Conservation (phyloP, 2,797 vertebrate genomes). For the Trematomus bernacchii region DNA sequence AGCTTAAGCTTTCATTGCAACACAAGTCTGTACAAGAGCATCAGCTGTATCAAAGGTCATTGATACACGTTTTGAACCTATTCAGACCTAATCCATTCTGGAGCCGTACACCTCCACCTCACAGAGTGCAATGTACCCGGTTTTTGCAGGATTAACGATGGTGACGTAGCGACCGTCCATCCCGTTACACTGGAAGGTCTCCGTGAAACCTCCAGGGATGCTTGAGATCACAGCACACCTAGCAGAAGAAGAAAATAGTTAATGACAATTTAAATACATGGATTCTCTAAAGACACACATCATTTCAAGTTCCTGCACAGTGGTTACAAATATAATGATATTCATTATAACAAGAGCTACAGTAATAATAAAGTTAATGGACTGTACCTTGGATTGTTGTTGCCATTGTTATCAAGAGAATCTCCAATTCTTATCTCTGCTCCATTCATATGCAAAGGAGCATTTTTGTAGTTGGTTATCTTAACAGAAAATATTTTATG, state of each 20-base stretch:
- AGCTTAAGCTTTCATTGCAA: too few relatives aligned
- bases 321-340: too few relatives aligned
- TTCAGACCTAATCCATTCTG: too few relatives aligned
- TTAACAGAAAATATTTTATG: too few relatives aligned
- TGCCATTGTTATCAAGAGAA: slow-evolving; percentile 55
- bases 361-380: not conserved
- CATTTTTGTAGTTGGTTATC: too few relatives aligned
- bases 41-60: too few relatives aligned
- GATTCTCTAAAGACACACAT: too few relatives aligned
- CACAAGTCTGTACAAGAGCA: too few relatives aligned
- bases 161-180: slow-evolving; percentile 59
- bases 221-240: slow-evolving; percentile 46
- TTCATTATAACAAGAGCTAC: not conserved
- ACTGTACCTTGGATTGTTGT: slow-evolving; percentile 59
- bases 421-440: slow-evolving; percentile 73
- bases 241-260: not conserved
- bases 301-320: too few relatives aligned
- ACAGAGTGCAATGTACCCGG: slow-evolving; percentile 26
- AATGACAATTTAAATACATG: too few relatives aligned
- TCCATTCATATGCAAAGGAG: slow-evolving; percentile 43
- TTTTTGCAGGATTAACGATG: slow-evolving; percentile 39
- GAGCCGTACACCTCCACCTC: too few relatives aligned
- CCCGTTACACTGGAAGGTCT: slow-evolving; percentile 42
- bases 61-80: not conserved
- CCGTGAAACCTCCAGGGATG: slow-evolving; percentile 17